Evolutionary conservation across 2,888 invertebrate species (phyloP), one percentile per base, ranked within the genome.

Genomic region (Oscheius sp.): DNA sequence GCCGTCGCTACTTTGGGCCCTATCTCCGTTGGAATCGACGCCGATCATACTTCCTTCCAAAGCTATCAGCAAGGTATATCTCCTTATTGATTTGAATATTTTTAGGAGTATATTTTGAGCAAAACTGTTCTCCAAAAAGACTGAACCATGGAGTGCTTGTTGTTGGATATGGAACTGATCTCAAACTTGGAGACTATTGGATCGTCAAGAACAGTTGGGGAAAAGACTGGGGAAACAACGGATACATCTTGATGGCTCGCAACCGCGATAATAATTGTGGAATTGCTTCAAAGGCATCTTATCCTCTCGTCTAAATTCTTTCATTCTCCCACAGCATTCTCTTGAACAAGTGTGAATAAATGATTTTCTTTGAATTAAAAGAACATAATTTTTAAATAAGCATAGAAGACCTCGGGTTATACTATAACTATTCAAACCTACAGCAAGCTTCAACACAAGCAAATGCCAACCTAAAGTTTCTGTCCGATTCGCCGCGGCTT

Each of bases 131-230:
- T 0, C 90, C 91, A 0, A 90, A 90, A 81, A 72, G 76, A 48
- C 90, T 95, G 15, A 94, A 95, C 88, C 95, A 95, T 85, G 95
- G 94, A 0, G 93, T 95, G 90, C 88, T 95, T 46, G 90, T 93
- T 15, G 92, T 95, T 15, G 95, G 95, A 0, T 95, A 94, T 84
- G 94, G 93, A 8, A 86, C 87, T 15, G 81, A 84, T 58, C 83
- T 83, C 27, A 91, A 87, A 65, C 87, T 86, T 0, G 91, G 90
- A 5, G 90, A 91, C 69, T 92, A 92, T 78, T 94, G 94, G 94
- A 91, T 94, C 42, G 88, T 94, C 69, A 93, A 94, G 86, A 94
- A 94, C 89, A 93, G 94, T 92, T 95, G 95, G 95, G 93, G 94
- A 1, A 88, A 89, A n/a, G 89, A 89, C 57, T 95, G 95, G 95